These are phyloP conservation scores for Drosophila emarginata DNA, from an alignment of 2,888 invertebrate species.

Conservation along the genomic window DNA sequence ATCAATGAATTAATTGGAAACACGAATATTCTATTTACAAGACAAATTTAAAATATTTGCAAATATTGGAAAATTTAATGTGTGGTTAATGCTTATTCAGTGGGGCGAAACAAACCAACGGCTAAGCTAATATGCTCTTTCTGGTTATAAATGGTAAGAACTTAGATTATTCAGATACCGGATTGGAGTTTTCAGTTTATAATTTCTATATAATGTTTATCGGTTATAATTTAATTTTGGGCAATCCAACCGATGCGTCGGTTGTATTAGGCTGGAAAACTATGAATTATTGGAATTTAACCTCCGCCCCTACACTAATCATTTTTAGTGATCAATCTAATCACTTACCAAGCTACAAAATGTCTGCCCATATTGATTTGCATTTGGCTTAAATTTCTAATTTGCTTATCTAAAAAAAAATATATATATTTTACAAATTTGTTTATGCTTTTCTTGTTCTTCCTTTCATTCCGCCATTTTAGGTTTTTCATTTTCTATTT, in stretches of 20 bases:
- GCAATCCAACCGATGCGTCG: not conserved
- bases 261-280: not conserved
- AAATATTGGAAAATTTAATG: not conserved
- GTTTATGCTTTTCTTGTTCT: not conserved
- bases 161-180: not conserved
- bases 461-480: not conserved
- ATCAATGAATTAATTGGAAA: not conserved
- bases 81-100: not conserved
- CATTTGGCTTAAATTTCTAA: not conserved
- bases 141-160: not conserved
- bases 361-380: not conserved
- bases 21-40: not conserved
- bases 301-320: not conserved
- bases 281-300: not conserved
- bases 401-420: not conserved
- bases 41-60: not conserved
- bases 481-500: conserved; percentile 5
- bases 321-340: not conserved
- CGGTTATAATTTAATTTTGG: no score
- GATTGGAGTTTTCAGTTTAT: not conserved
- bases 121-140: not conserved
- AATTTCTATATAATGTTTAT: not conserved
- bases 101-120: not conserved
- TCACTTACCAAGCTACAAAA: conserved; percentile 3
- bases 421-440: conserved; percentile 5